These are phyloP conservation scores for Pyrgus malvae DNA, from an alignment of 2,888 invertebrate species.

Conservation along the genomic window DNA sequence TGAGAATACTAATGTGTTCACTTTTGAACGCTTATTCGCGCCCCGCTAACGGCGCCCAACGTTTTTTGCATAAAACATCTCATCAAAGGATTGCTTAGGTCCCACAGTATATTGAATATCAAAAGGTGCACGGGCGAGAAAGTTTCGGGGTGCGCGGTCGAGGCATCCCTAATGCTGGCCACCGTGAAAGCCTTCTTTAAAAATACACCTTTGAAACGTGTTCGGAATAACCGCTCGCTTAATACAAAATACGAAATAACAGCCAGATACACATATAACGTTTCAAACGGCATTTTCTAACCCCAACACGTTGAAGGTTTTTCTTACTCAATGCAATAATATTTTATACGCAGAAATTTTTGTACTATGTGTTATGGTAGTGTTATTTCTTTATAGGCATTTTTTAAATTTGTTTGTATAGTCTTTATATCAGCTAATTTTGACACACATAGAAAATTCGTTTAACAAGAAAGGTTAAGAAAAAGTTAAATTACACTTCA, in stretches of 20 bases:
- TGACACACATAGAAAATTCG: not conserved
- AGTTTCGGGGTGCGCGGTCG: conserved; percentile 64
- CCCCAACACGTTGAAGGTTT: not conserved
- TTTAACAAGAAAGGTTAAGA: not conserved
- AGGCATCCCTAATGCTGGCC: conserved; percentile 70
- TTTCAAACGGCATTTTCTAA: conserved; percentile 14
- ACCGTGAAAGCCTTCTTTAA: conserved; percentile 75
- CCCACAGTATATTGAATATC: conserved; percentile 80
- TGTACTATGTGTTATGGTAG: not conserved
- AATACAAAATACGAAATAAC: conserved; percentile 40
- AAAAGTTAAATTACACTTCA: not conserved
- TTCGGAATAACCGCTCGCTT: conserved; percentile 65
- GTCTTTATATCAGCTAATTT: too few relatives aligned
- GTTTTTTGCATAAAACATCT: conserved; percentile 83
- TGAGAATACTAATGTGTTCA: conserved; percentile 80
- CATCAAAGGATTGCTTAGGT: conserved; percentile 81
- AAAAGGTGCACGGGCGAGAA: conserved; percentile 75
- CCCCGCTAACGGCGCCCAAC: conserved; percentile 73
- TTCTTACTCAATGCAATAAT: not conserved
- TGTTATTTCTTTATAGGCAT: too few relatives aligned
- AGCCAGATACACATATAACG: conserved; percentile 25
- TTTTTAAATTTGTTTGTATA: too few relatives aligned
- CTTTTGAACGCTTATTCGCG: conserved; percentile 79
- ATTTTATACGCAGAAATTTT: not conserved
- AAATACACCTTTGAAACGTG: conserved; percentile 78